Base-by-base conservation (phyloP, 37 sponge, comb jelly and placozoan species). In the Dysidea cf. avara region DNA sequence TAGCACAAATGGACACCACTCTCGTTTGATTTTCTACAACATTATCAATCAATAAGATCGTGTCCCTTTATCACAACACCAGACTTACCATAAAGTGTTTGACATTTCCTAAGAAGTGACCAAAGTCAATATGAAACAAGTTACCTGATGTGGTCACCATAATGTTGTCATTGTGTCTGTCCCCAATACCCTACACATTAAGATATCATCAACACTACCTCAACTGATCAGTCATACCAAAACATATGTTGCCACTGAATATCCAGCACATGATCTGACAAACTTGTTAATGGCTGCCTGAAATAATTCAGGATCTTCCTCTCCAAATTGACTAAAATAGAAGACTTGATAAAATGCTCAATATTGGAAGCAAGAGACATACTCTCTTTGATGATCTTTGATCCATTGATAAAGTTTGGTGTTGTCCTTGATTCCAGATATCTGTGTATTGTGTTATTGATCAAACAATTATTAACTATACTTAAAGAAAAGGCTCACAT, bases 81-180 rank as follows among this genome's bases (percentile, higher is more conserved):
- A 1, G 46, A 21, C 53, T 76, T 83, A 90, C 91, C 79, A 81
- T 76, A 59, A 81, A 90, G 56, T 84, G 57, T 50, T 93, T 93
- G 53, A 80, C 70, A 50, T 93, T 84, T 2, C 94, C 94, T 12
- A 93, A 83, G 56, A 93, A 93, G 65, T 93, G 94, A 31, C 94
- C 94, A 77, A 93, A 93, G 61, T 93, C 94, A 35, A 93, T 87
- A 70, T 93, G 94, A 77, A 93, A 87, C 49, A 88, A 85, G 30
- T 84, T 84, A 13, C 94, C 94, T 18, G 81, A 80, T 30, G 83
- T 79, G 63, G 89, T 93, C 7, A 93, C 74, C 84, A 89, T 83
- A 56, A 89, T 80, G 81, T 89, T 89, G 81, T 89, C 90, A 59
- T 89, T 89, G 59, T 89, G 90, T n/a, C 90, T 66, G 52, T 89